Conservation (phyloP, 2,888 invertebrate genomes). For the Spicauda simplicius region DNA sequence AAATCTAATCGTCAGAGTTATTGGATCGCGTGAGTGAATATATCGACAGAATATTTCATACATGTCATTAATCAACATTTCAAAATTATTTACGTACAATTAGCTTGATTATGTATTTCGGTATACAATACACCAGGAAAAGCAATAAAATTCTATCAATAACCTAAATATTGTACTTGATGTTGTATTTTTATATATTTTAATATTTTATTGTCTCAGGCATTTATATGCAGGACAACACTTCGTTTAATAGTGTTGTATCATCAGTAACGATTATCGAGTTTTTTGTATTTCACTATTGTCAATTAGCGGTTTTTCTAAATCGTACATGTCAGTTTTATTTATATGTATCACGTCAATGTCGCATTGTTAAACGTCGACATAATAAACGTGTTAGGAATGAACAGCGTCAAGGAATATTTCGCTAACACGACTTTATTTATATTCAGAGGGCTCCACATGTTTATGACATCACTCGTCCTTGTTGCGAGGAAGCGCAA, state of each 20-base stretch:
- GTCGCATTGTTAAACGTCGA: conserved; percentile 49
- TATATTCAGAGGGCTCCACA: conserved; percentile 64
- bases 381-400: conserved; percentile 68
- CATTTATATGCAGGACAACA: too few relatives aligned
- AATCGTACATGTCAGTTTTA: conserved; percentile 24
- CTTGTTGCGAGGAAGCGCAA: conserved; percentile 73
- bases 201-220: too few relatives aligned
- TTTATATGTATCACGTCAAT: conserved; percentile 37
- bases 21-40: conserved; percentile 9
- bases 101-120: not conserved
- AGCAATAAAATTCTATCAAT: too few relatives aligned
- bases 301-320: not conserved
- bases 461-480: conserved; percentile 77
- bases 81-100: too few relatives aligned
- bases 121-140: not conserved
- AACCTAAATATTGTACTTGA: too few relatives aligned
- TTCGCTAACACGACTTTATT: conserved; percentile 55
- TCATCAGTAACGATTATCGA: not conserved
- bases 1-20: conserved; percentile 6
- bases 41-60: not conserved
- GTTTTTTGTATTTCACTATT: not conserved
- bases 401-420: conserved; percentile 55
- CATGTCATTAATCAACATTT: not conserved
- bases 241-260: not conserved
- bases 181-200: too few relatives aligned